phyloP scores from a whole-genome alignment of 2,113 vertebrate species.

The Cynocephalus volans region DNA sequence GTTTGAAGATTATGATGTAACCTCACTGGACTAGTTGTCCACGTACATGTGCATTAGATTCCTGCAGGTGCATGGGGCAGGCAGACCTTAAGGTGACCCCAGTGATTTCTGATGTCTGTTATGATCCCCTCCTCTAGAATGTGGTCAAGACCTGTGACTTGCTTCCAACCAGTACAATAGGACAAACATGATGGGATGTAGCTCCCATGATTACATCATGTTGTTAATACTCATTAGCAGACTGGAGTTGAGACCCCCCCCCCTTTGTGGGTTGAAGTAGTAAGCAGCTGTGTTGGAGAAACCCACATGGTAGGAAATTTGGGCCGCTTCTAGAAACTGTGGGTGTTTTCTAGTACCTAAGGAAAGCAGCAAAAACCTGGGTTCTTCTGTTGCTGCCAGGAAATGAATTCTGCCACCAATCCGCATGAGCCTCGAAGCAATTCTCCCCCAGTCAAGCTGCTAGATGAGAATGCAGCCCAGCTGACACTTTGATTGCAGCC shows the following conservation, averaged over 20 bases:
- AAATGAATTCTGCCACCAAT: not conserved
- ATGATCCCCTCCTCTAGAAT: not conserved
- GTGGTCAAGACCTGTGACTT: not conserved
- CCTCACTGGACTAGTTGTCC: not conserved
- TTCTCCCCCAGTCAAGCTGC: not conserved
- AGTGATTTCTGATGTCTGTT: not conserved
- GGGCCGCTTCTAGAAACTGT: not conserved
- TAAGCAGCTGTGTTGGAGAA: not conserved
- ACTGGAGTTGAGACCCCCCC: not conserved
- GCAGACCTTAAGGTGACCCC: not conserved
- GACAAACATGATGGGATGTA: not conserved
- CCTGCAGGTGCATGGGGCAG: not conserved
- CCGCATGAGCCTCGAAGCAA: not conserved
- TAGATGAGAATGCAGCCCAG: not conserved
- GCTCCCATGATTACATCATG: not conserved
- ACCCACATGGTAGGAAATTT: not conserved
- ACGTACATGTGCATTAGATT: not conserved
- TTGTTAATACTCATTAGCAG: not conserved
- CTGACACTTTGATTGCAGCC: not conserved
- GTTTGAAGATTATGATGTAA: not conserved
- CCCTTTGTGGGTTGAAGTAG: not conserved
- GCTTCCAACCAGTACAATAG: not conserved
- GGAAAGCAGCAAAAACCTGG: not conserved
- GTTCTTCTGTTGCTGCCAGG: not conserved
- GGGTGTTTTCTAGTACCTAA: not conserved